These are phyloP conservation scores for Pseudobourletiella spinata DNA, from an alignment of 1,140 invertebrate genomes.

Conservation along the genomic window DNA sequence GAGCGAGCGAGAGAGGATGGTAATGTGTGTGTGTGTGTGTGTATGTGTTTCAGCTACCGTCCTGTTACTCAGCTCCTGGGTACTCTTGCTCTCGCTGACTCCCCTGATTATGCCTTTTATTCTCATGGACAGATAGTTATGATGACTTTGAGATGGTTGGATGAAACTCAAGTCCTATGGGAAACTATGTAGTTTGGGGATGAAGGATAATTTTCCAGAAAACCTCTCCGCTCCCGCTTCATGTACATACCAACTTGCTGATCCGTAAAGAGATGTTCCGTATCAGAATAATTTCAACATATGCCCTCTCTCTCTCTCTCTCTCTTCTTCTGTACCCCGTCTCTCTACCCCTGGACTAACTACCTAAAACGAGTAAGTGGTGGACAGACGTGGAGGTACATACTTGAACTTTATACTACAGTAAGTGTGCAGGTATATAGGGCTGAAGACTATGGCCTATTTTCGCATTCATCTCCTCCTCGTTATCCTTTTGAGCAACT, in stretches of 20 bases:
- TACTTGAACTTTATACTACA: no score
- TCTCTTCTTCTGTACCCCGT: no score
- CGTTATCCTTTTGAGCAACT: slow-evolving; percentile 16
- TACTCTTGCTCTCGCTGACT: not conserved
- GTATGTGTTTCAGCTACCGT: no score
- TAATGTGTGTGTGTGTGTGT: not conserved
- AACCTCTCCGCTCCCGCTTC: not conserved
- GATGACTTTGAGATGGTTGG: slow-evolving; percentile 19
- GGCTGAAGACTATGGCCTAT: slow-evolving; percentile 3
- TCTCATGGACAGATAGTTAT: slow-evolving; percentile 6
- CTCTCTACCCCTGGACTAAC: no score
- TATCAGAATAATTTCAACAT: not conserved
- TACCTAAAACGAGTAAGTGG: no score
- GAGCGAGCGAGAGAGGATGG: not conserved
- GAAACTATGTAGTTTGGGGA: slow-evolving; percentile 12
- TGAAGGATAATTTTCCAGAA: slow-evolving; percentile 6
- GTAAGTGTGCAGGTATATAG: not conserved
- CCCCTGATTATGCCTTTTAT: slow-evolving; percentile 9
- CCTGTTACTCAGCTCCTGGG: no score
- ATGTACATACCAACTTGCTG: slow-evolving; percentile 11
- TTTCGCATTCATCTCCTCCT: slow-evolving; percentile 8
- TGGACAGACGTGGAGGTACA: no score
- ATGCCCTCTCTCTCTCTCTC: no score
- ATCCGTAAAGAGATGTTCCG: slow-evolving; percentile 24
- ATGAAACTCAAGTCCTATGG: slow-evolving; percentile 28